Evolutionary conservation across 2,113 vertebrate species (phyloP), one percentile per base, ranked within the genome.

Genomic region (Dolichotis patagonum): DNA sequence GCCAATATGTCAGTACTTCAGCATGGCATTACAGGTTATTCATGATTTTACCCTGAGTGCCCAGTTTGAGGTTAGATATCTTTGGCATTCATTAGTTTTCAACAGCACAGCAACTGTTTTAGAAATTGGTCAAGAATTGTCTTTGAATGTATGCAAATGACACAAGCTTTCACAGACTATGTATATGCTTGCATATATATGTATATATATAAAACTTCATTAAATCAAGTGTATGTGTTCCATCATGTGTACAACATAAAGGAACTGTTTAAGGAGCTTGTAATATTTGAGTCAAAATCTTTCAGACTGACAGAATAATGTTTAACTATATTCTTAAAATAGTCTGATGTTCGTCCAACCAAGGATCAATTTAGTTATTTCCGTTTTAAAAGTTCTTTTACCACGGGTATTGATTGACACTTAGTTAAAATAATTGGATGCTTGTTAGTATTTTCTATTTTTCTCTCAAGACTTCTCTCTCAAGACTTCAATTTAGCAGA

Each of bases 241-340:
- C n/a, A 88, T 69, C 77, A 41, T 63, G 20, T 85, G 35, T n/a
- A 35, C 32, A 87, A 81, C 20, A 58, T 30, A 91, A 83, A 52
- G 5, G 17, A 84, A 1, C 93, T 86, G 26, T 80, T 65, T 71
- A 93, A 3, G 54, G 0, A 38, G 11, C 16, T 93, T 60, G 58
- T 85, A 60, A 0, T 67, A 95, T 38, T 20, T 65, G 41, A 81
- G 88, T 73, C 83, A 88, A 73, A 43, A 4, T 87, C 35, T 73
- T 82, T 0, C 49, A 32, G 84, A 58, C 80, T 85, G 63, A 38
- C 3, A 38, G 19, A 84, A 41, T 16, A 2, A 81, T 60, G 63
- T 93, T 43, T 92, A 85, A 81, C 41, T 71, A 38, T 88, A 22
- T 65, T 90, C 28, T 95, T 84, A 80, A 92, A 85, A 43, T 82